Base-by-base conservation (phyloP, 1,140 invertebrate species). In the Sitophilus oryzae region DNA sequence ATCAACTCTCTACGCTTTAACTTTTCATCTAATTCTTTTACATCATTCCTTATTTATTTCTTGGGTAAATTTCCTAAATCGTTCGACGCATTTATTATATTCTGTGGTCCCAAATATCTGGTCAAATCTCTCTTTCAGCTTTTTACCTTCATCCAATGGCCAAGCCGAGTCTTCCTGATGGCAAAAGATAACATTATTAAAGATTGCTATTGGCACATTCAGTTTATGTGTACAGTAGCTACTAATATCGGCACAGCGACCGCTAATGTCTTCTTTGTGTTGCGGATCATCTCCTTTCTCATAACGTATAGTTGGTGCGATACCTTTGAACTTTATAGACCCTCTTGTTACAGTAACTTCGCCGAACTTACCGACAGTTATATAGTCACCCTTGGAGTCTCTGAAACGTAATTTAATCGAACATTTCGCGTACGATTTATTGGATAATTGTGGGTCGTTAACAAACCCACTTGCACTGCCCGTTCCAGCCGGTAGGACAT, bases 81-180 rank as follows among this genome's bases (percentile, higher is more conserved):
- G 74, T 41, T 98, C 92, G 48, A 97, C 77, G 52, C 90, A 93
- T 72, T 95, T 96, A 47, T 95, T 93, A 67, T 95, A 98, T 66
- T 87, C 85, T 3, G 84, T 85, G 2, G 95, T 88, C 63, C 94
- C 93, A 79, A 99, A 99, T 54, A 99, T 98, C 40, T 91, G 91
- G 83, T 99, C 97, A 79, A 99, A 98, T 61, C 86, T 88, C 46
- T 92, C 84, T 71, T 99, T 99, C 0, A 99, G 76, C 66, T 88
- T 87, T 72, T 94, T 94, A 0, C 86, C 88, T 76, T 96, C 91
- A 72, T 93, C 89, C 25, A 98, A 75, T 1, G 96, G 96, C 95
- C 96, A 99, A 67, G 85, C 88, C 0, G 93, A 88, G 55, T 98
- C 94, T 74, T 99, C 96, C 81, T 99, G 96, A 72, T 99, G 96